Evolutionary conservation across 2,888 invertebrate species (phyloP), one percentile per base, ranked within the genome.

Genomic region (Tridacna crocea): DNA sequence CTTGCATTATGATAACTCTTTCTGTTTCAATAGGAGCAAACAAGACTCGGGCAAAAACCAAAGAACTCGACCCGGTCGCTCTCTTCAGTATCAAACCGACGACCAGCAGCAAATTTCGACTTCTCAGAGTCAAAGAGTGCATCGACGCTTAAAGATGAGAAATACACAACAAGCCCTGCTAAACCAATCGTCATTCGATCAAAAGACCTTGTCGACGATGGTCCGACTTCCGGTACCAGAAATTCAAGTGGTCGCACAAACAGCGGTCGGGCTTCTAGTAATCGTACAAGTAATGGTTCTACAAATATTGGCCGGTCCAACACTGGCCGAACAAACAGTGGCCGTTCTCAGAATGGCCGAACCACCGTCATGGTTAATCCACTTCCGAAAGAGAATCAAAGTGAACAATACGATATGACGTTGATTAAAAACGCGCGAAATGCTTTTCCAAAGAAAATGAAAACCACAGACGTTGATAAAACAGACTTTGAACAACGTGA

Each of bases 71-170:
- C 77, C 19, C 75, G 75, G 2, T 76, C 76, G 24, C 24, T 66
- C 13, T 66, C 75, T 0, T 68, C 82, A 22, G 75, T 70, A 22
- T 46, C 73, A 27, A 51, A 36, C 22, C 76, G 66, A 66, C 66
- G 86, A 74, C 86, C 86, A 2, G 86, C 83, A 15, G 75, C 81
- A 12, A 79, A 66, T 36, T 77, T 86, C 55, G 83, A 83, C 8
- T 36, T 75, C 61, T 46, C 47, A 3, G 77, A 79, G 24, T 66
- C 80, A 10, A 81, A 80, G 65, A 77, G 75, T 55, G 72, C 77
- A 2, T 24, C 70, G 46, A 26, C 65, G 1, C 26, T 77, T 19
- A 47, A 68, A 4, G 75, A 75, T 6, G 47, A 65, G 2, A 48
- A 46, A 8, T 78, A 77, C 19, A 82, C 86, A 6, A 82, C 46